Base-by-base conservation (phyloP, 2,888 invertebrate species). In the Drosophila cognata region DNA sequence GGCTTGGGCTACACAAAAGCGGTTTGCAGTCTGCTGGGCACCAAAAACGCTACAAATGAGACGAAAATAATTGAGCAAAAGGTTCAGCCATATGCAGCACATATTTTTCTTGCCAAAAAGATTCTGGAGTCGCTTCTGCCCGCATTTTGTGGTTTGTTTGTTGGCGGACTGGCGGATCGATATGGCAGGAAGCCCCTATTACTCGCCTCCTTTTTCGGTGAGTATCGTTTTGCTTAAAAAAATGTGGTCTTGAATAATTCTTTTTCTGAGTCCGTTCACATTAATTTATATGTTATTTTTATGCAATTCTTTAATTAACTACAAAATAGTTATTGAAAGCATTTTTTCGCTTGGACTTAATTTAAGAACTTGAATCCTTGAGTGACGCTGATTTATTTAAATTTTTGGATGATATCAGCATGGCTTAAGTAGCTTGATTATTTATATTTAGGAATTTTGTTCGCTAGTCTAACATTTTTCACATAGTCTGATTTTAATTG, bases 141-240 rank as follows among this genome's bases (percentile, higher is more conserved):
- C 0, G 95, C 96, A 0, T 81, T 96, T 35, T 91, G 95, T 50
- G 95, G 96, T 8, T 92, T 96, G 51, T 96, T 96, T 90, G 91
- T 96, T 68, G 97, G 97, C 10, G 95, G 96, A 0, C 96, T 96
- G 96, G 96, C 96, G 33, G 97, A 97, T 91, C 95, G 94, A 61
- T 94, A 96, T 93, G 97, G 97, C 18, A 94, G 97, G 58, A 96
- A 96, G 89, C 96, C 96, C 2, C 92, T 96, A 52, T 89, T 97
- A 48, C 91, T 96, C 16, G 93, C 94, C 84, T 94, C 96, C 16
- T 93, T 95, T 74, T 91, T 94, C 74, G 96, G 96, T 95, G 91
- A 93, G 78, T 56, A 10, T n/a, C 1, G 18, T 7, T 31, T 31
- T 11, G 1, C 8, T 16, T 10, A 13, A 1, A 21, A 43, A 21